These are phyloP conservation scores for Gobionotothen gibberifrons DNA, from an alignment of 2,797 vertebrate genomes.

Conservation along the genomic window DNA sequence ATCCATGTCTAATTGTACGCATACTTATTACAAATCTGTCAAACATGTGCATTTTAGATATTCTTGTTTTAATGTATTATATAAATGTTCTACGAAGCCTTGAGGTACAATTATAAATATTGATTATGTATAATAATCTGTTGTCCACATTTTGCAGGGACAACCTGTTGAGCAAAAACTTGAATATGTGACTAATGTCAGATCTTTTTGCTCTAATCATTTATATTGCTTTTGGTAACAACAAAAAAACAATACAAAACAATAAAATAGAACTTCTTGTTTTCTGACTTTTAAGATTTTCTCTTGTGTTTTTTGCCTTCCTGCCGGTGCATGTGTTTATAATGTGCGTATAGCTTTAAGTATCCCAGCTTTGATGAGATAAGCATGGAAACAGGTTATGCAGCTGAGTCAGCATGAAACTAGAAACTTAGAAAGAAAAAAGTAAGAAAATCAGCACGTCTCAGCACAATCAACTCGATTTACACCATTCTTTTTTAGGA, in stretches of 20 bases:
- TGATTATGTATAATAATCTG: not conserved
- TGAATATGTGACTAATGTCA: not conserved
- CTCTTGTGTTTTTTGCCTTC: conserved; percentile 1
- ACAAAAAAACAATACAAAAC: too few species aligned
- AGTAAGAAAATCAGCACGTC: conserved; percentile 46
- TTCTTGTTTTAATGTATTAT: too few species aligned
- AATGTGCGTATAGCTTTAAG: not conserved
- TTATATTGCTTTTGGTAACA: too few species aligned
- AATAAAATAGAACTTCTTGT: not conserved
- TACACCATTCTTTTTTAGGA: not conserved
- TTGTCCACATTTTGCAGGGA: not conserved
- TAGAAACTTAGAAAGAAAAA: conserved; percentile 23
- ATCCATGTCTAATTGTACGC: not conserved
- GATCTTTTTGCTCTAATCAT: not conserved
- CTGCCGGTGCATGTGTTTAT: not conserved
- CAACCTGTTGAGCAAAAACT: not conserved
- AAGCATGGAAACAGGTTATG: conserved; percentile 42
- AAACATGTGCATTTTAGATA: too few species aligned
- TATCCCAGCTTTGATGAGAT: conserved; percentile 38
- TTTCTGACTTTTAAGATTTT: conserved; percentile 1
- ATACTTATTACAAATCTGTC: too few species aligned
- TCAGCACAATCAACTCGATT: conserved; percentile 38
- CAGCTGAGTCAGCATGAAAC: conserved; percentile 40
- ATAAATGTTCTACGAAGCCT: not conserved
- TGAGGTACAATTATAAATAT: not conserved